Evolutionary conservation across 2,888 invertebrate genomes (phyloP).

Genomic region (Baronia brevicornis): DNA sequence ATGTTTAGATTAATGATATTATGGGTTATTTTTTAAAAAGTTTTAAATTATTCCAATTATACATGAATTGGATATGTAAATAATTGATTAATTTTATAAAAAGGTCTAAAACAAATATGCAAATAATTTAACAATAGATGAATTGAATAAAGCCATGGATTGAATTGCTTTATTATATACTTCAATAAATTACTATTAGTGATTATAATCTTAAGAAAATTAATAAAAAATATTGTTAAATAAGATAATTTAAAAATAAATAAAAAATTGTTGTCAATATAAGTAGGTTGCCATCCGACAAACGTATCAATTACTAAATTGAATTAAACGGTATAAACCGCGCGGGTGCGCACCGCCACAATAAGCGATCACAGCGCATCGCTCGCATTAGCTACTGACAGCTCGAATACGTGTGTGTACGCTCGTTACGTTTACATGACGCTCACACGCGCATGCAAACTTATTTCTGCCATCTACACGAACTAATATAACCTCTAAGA

Average conservation of each 20-base stretch:
- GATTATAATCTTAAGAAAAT: no score
- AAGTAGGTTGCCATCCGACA: constrained; percentile 40
- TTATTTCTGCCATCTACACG: constrained; percentile 32
- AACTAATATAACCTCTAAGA: constrained; percentile 38
- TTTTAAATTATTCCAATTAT: not conserved
- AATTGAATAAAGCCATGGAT: no score
- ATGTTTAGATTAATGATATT: constrained; percentile 20
- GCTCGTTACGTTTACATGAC: constrained; percentile 71
- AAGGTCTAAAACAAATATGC: no score
- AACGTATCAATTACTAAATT: constrained; percentile 74
- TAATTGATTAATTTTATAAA: constrained; percentile 2
- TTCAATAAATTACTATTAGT: no score
- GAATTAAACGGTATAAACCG: constrained; percentile 72
- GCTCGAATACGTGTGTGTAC: constrained; percentile 64
- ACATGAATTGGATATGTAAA: not conserved
- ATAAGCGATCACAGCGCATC: constrained; percentile 70
- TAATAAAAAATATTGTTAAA: no score
- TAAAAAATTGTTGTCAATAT: constrained; percentile 5
- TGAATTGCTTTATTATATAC: no score
- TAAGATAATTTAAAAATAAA: not conserved
- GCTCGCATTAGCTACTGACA: constrained; percentile 74
- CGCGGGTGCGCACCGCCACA: constrained; percentile 60
- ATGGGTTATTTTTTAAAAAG: constrained; percentile 23
- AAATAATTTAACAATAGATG: constrained; percentile 9
- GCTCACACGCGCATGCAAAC: constrained; percentile 56